Evolutionary conservation across 2,113 vertebrate species (phyloP), one percentile per base, ranked within the genome.

Genomic region (Dendropsophus ebraccatus): DNA sequence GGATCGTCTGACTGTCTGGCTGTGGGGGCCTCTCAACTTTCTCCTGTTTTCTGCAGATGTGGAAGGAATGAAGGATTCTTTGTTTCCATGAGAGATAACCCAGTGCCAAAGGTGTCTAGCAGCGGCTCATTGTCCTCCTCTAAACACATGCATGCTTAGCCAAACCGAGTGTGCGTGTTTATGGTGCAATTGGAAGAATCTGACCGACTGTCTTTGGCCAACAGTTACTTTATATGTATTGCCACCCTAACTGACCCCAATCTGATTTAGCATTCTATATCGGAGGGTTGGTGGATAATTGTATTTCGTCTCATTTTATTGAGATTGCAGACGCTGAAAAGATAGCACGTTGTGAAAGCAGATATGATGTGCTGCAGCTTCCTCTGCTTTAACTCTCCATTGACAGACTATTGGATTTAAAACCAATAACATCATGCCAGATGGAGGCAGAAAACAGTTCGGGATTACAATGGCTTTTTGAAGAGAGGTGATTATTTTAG

Each of bases 341-440:
- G n/a, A 70, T 11, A 16, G 45, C 41, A 56, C 1, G 21, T 19
- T 56, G 32, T 56, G n/a, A 11, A 28, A 72, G 28, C 70, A 47
- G 82, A 47, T 65, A 19, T 65, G 56, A 47, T 49, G 37, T 67
- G 47, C 69, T 49, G 67, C 32, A 69, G 30, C 54, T 62, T 74
- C 72, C 70, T 76, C 69, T 83, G 67, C 30, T 74, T 30, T 60
- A 30, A 76, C 41, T 78, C 58, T 62, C 19, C 14, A 65, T 30
- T 85, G 83, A 54, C 83, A 85, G 83, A 35, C 8, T n/a, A 37
- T 78, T 85, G 74, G 45, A 85, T 78, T 78, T 85, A 78, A 78
- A 85, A 67, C 10, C 83, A 78, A 85, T 84, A 41, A 76, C 49
- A 32, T 67, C 25, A 30, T 78, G 49, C 83, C 83, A 85, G 83